A percentile compares a stretch with the other conserved stretches of the same genome.
Evolutionary conservation across 92 coral and sea anemone species (phyloP).

Genomic region (Galaxea fascicularis): DNA sequence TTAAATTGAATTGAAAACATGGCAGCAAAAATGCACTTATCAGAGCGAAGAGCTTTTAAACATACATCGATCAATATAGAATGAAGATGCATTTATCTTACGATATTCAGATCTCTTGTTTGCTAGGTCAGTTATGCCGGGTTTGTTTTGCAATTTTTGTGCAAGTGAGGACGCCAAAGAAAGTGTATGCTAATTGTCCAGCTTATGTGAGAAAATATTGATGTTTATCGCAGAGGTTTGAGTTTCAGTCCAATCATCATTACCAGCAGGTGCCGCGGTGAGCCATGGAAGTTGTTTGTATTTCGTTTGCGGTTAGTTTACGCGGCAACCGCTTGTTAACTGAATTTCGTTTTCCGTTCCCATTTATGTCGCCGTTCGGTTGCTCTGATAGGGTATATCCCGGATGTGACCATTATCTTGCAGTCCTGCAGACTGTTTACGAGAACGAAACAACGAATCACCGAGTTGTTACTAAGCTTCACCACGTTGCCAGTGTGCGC

Average conservation of each 20-base stretch:
- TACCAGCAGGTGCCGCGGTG: not conserved
- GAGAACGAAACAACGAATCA: too few species aligned
- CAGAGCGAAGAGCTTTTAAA: not conserved
- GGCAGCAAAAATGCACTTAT: not conserved
- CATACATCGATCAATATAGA: not conserved
- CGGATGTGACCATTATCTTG: too few species aligned
- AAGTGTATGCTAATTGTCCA: not conserved
- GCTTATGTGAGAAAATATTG: constrained; percentile 3
- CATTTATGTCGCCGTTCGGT: too few species aligned
- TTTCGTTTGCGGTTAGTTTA: constrained; percentile 1
- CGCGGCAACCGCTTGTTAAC: not conserved
- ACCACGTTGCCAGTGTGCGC: too few species aligned
- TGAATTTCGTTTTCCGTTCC: not conserved
- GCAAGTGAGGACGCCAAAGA: not conserved
- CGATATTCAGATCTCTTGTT: not conserved
- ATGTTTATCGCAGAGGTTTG: not conserved
- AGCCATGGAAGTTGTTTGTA: not conserved
- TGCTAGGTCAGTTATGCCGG: not conserved
- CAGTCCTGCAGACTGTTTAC: too few species aligned
- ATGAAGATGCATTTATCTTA: not conserved
- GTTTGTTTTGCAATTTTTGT: not conserved
- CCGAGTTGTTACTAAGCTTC: too few species aligned
- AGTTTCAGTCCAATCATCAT: not conserved
- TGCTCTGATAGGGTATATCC: too few species aligned
- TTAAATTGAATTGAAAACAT: not conserved